Conservation (phyloP, 2,888 invertebrate species). For the Lithosia quadra region DNA sequence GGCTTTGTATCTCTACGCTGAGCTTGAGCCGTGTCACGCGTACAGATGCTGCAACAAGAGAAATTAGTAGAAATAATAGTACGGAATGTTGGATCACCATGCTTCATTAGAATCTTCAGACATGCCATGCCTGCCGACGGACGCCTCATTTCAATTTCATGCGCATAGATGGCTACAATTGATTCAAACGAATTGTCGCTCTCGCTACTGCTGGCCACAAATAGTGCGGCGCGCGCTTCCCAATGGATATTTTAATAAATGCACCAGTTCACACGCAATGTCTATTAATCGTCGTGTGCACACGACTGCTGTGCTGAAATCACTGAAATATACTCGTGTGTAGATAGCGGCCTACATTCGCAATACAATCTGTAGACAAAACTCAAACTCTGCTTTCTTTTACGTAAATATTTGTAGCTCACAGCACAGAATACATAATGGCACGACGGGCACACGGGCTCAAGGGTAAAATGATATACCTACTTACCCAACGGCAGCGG, state of each 20-base stretch:
- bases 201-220: conserved; percentile 19
- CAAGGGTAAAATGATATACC: too few relatives aligned
- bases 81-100: conserved; percentile 44
- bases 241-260: conserved; percentile 26
- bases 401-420: neutral
- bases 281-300: conserved; percentile 14
- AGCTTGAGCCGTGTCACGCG: conserved; percentile 21
- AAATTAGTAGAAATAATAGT: conserved; percentile 54
- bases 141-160: neutral
- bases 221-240: conserved; percentile 9
- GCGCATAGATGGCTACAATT: conserved; percentile 17
- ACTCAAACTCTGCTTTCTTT: neutral
- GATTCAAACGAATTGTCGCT: conserved; percentile 27
- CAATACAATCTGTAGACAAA: neutral
- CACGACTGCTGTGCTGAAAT: conserved; percentile 7
- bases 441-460: too few relatives aligned
- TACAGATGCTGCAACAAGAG: conserved; percentile 49
- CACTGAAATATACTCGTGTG: neutral
- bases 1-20: conserved; percentile 2
- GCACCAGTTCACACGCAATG: conserved; percentile 19
- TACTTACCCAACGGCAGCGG: too few relatives aligned
- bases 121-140: conserved; percentile 9
- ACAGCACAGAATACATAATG: too few relatives aligned
- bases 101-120: conserved; percentile 30
- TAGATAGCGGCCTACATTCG: neutral